Evolutionary conservation across 2,888 invertebrate genomes (phyloP).

Genomic region (Cerastoderma edule): DNA sequence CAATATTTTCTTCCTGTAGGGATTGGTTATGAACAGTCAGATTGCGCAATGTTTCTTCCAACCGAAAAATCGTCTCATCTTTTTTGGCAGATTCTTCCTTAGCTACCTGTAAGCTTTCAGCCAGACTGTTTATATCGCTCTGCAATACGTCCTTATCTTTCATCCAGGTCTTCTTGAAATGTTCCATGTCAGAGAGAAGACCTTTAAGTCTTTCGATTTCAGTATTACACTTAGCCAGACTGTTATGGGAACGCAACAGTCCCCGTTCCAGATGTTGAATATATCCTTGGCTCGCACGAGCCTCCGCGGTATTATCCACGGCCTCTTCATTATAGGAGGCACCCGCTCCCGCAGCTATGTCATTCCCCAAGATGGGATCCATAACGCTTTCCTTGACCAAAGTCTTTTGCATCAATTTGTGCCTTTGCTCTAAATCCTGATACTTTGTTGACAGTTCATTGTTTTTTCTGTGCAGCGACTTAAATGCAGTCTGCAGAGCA

Average conservation of each 20-base stretch:
- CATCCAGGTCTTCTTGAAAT: neutral
- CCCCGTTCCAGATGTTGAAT: conserved; percentile 50
- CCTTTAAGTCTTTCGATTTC: conserved; percentile 39
- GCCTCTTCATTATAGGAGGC: conserved; percentile 48
- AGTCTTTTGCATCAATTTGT: conserved; percentile 35
- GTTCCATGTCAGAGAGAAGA: conserved; percentile 27
- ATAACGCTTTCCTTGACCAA: conserved; percentile 4
- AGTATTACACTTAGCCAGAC: conserved; percentile 31
- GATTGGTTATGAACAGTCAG: neutral
- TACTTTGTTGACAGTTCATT: conserved; percentile 57
- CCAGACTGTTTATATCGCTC: conserved; percentile 3
- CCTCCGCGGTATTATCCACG: conserved; percentile 35
- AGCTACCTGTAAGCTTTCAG: conserved; percentile 22
- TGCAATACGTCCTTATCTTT: conserved; percentile 34
- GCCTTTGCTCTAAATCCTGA: conserved; percentile 29
- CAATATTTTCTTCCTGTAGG: neutral
- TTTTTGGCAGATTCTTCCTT: conserved; percentile 20
- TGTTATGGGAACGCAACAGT: conserved; percentile 31
- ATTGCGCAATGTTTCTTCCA: conserved; percentile 28
- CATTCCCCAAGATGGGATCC: conserved; percentile 16
- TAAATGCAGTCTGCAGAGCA: conserved; percentile 70
- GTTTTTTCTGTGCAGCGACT: conserved; percentile 66
- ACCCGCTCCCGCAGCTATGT: conserved; percentile 45
- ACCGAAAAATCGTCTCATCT: conserved; percentile 29
- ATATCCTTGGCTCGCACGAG: conserved; percentile 45